Conservation (phyloP, 2,797 vertebrate species). For the Sebastes steindachneri region DNA sequence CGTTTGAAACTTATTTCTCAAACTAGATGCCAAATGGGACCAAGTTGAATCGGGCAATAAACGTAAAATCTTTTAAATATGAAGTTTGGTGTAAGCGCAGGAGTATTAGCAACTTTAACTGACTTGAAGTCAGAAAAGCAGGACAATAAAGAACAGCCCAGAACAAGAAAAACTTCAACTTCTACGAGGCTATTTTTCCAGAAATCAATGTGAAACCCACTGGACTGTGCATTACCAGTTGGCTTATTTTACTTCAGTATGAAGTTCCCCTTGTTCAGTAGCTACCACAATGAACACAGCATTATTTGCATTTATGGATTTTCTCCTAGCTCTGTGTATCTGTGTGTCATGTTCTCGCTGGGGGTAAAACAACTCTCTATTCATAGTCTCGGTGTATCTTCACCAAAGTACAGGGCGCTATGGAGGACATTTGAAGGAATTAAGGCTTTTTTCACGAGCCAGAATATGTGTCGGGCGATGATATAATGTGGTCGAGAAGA, state of each 20-base stretch:
- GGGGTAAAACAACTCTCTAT: slow-evolving; percentile 28
- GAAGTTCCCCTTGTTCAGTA: slow-evolving; percentile 30
- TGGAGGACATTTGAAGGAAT: not conserved
- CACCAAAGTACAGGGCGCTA: not conserved
- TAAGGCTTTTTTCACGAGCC: not conserved
- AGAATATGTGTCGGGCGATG: not conserved
- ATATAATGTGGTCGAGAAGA: not conserved
- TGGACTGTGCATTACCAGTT: slow-evolving; percentile 41
- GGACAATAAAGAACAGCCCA: slow-evolving; percentile 35
- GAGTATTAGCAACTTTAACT: not conserved
- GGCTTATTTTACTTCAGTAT: slow-evolving; percentile 51
- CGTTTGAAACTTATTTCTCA: not conserved
- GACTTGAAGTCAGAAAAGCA: slow-evolving; percentile 24
- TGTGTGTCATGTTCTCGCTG: slow-evolving; percentile 34
- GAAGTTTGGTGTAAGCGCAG: not conserved
- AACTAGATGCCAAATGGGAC: slow-evolving; percentile 7
- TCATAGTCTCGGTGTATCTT: slow-evolving; percentile 11
- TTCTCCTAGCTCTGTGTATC: slow-evolving; percentile 22
- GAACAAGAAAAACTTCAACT: slow-evolving; percentile 34
- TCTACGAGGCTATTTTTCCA: slow-evolving; percentile 21
- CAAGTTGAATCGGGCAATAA: not conserved
- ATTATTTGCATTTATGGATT: slow-evolving; percentile 74
- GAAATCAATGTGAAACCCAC: slow-evolving; percentile 59
- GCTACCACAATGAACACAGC: slow-evolving; percentile 45
- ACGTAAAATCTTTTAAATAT: not conserved